A percentile compares a stretch with the other conserved stretches of the same genome.
These are phyloP conservation scores for Strix aluco DNA, from an alignment of 2,113 vertebrate genomes.

Conservation along the genomic window DNA sequence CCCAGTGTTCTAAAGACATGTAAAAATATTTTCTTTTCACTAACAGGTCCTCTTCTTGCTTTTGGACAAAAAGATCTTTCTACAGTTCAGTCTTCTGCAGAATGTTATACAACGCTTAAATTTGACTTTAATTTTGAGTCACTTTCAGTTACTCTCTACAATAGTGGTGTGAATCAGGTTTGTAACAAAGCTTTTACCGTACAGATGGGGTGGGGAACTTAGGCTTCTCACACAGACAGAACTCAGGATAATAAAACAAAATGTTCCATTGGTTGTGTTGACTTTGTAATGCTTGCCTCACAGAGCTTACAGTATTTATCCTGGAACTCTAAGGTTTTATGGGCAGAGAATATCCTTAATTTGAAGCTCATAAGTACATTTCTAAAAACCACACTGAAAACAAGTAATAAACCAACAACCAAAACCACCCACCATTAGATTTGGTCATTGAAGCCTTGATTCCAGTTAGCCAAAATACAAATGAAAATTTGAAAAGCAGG, in stretches of 20 bases:
- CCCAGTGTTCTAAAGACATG: neutral
- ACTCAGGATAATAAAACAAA: neutral
- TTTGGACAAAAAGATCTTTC: conserved; percentile 11
- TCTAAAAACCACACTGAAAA: neutral
- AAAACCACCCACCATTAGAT: neutral
- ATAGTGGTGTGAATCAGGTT: conserved; percentile 79
- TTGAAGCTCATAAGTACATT: neutral
- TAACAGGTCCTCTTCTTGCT: neutral
- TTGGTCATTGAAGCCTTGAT: neutral
- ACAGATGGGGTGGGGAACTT: neutral
- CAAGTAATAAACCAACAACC: neutral
- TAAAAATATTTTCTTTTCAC: neutral
- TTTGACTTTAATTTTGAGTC: conserved; percentile 92
- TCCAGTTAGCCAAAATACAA: neutral
- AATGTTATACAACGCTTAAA: conserved; percentile 71
- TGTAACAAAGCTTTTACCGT: neutral
- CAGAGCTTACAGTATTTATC: neutral
- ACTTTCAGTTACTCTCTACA: conserved; percentile 87
- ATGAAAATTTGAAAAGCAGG: neutral
- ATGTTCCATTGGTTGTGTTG: neutral
- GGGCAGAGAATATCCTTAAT: neutral
- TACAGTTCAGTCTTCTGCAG: conserved; percentile 24
- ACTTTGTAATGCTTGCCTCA: neutral
- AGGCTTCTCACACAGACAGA: neutral
- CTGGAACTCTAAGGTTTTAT: neutral